Evolutionary conservation across 1,140 invertebrate species (phyloP), one percentile per base, ranked within the genome.

Genomic region (Lordiphosa collinella): DNA sequence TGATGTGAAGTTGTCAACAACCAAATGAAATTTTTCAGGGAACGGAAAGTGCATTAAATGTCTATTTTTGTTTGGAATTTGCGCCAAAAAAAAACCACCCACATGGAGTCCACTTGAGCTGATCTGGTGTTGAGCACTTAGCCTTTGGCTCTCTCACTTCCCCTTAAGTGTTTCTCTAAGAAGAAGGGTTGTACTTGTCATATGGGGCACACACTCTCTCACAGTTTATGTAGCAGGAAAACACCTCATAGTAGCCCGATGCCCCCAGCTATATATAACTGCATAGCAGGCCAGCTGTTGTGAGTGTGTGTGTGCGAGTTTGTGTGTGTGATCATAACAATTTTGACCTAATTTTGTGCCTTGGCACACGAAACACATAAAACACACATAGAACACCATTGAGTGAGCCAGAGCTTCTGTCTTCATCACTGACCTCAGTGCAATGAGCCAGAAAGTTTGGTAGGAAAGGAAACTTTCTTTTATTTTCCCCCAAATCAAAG

Each of bases 241-340:
- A 76, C 73, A 76, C 73, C 73, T 76, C 72, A 64, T 57, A 37
- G 31, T 50, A 53, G 60, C 52, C 44, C 53, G 53, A 68, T 74
- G 70, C 54, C 49, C 43, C 49, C 43, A 49, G 64, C 76, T 80
- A 80, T 76, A 80, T 80, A 75, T 80, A 80, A 71, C 75, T 79
- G 74, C 74, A 80, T 69, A 65, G 74, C 75, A 72, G 51, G 59
- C 64, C 34, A 59, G 61, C 50, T 50, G 43, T 55, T 44, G 40
- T 32, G 40, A 29, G 9, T 11, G 16, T 40, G 11, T 38, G 18
- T 58, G 25, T 53, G 29, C 49, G 38, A 36, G 22, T 43, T 37
- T 58, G 59, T 65, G 38, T 79, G 73, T 69, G 64, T 80, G 71
- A 86, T 86, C 80, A 86, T 86, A 86, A 86, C 80, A 86, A 86